Conservation (phyloP, 2,797 vertebrate species). For the Neostethus bicornis region DNA sequence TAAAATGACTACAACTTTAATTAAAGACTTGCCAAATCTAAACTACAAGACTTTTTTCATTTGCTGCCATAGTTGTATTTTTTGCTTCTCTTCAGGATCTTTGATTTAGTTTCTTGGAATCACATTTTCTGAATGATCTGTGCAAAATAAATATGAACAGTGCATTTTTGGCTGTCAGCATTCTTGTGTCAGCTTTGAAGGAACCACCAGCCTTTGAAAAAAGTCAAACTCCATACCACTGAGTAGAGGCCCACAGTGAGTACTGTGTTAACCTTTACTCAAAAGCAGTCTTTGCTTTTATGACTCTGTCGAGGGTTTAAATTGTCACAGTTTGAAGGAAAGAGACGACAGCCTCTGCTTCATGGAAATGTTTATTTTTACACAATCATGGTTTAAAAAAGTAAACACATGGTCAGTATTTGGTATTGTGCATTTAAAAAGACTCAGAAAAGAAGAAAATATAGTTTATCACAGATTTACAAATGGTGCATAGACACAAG, state of each 20-base stretch:
- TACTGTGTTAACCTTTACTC: background rate
- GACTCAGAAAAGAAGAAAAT: slow-evolving; percentile 22
- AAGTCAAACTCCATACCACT: background rate
- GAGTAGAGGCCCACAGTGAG: background rate
- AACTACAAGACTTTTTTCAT: too few relatives aligned
- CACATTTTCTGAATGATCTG: background rate
- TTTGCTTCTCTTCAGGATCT: too few relatives aligned
- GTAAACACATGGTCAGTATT: slow-evolving; percentile 50
- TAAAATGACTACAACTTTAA: too few relatives aligned
- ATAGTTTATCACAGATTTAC: slow-evolving; percentile 38
- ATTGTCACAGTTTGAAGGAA: slow-evolving; percentile 27
- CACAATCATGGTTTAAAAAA: slow-evolving; percentile 20
- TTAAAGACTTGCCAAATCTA: too few relatives aligned
- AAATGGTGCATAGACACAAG: slow-evolving; percentile 10
- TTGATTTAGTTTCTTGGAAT: too few relatives aligned
- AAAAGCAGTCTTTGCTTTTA: slow-evolving; percentile 10
- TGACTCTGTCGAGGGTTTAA: slow-evolving; percentile 20
- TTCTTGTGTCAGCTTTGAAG: fast-evolving
- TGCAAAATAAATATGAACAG: background rate
- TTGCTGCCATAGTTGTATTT: background rate
- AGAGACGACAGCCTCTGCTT: slow-evolving; percentile 14
- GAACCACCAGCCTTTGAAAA: background rate
- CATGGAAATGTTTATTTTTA: slow-evolving; percentile 48
- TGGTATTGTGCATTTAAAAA: slow-evolving; percentile 33
- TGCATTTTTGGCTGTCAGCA: background rate